These are phyloP conservation scores for Anhinga anhinga DNA, from an alignment of 2,113 vertebrate species.

Conservation along the genomic window DNA sequence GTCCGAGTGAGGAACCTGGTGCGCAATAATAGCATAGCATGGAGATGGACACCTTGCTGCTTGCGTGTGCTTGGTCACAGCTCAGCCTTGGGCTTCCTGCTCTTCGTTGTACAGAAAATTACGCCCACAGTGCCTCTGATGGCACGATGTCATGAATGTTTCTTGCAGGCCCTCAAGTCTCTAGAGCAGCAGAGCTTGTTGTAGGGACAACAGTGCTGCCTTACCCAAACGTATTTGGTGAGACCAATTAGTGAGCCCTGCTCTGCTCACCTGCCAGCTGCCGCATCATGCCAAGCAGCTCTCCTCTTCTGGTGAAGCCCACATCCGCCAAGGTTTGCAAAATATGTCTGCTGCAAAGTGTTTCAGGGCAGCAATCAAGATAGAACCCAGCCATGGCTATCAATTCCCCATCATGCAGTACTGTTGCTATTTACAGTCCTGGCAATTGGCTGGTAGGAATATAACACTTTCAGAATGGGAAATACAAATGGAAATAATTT, in stretches of 20 bases:
- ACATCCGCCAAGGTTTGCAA: not conserved
- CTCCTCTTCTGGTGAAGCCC: not conserved
- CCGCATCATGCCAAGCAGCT: not conserved
- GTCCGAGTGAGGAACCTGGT: not conserved
- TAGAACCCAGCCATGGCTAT: not conserved
- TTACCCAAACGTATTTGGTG: not conserved
- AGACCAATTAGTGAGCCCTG: not conserved
- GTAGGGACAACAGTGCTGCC: not conserved
- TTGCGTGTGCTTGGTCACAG: not conserved
- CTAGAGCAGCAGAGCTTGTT: not conserved
- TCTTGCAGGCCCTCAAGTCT: not conserved
- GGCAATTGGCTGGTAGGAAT: not conserved
- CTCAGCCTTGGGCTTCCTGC: not conserved
- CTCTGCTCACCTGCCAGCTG: not conserved
- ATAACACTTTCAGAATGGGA: not conserved
- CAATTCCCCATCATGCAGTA: not conserved
- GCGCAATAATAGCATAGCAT: not conserved
- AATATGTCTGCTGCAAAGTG: not conserved
- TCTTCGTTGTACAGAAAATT: not conserved
- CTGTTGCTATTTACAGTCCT: not conserved
- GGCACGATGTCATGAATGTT: not conserved
- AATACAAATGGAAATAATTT: not conserved
- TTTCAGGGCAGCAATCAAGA: not conserved
- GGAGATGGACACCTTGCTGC: not conserved
- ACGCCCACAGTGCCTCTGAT: rapidly evolving